Evolutionary conservation across 2,797 vertebrate genomes (phyloP).

Genomic region (Acridotheres tristis): DNA sequence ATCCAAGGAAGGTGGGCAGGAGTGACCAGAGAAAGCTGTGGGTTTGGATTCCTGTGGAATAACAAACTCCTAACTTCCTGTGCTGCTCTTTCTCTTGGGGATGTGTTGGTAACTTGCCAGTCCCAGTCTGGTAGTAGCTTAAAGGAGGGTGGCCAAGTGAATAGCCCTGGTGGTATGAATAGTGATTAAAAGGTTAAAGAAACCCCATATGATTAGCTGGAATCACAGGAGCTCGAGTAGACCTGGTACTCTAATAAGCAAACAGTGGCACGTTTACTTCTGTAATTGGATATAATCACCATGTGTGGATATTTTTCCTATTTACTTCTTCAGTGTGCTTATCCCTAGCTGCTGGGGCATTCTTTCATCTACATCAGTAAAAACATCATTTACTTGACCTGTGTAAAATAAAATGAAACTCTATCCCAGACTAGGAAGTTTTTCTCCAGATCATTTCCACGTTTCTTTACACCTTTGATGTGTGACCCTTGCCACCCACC

Average conservation of each 20-base stretch:
- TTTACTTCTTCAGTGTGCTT: neutral
- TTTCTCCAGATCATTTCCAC: conserved; percentile 30
- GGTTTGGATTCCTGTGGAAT: conserved; percentile 34
- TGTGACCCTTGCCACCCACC: conserved; percentile 59
- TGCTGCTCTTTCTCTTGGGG: neutral
- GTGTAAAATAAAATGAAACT: conserved; percentile 49
- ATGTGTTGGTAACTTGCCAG: conserved; percentile 43
- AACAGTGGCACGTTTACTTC: neutral
- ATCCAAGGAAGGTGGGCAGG: neutral
- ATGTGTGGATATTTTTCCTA: neutral
- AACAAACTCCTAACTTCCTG: conserved; percentile 1
- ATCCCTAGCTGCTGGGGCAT: neutral
- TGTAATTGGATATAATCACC: neutral
- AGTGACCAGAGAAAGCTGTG: conserved; percentile 38
- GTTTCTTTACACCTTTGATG: conserved; percentile 64
- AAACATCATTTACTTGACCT: neutral
- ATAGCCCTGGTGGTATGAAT: conserved; percentile 18
- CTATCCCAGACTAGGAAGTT: conserved; percentile 39
- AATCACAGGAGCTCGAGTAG: neutral
- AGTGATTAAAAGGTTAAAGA: conserved; percentile 1
- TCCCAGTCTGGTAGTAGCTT: conserved; percentile 21
- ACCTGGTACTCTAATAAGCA: neutral
- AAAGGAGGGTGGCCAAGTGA: neutral
- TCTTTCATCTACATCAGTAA: neutral
- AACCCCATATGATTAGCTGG: neutral